Evolutionary conservation across 2,888 invertebrate species (phyloP), one percentile per base, ranked within the genome.

Genomic region (Meteorus colon): DNA sequence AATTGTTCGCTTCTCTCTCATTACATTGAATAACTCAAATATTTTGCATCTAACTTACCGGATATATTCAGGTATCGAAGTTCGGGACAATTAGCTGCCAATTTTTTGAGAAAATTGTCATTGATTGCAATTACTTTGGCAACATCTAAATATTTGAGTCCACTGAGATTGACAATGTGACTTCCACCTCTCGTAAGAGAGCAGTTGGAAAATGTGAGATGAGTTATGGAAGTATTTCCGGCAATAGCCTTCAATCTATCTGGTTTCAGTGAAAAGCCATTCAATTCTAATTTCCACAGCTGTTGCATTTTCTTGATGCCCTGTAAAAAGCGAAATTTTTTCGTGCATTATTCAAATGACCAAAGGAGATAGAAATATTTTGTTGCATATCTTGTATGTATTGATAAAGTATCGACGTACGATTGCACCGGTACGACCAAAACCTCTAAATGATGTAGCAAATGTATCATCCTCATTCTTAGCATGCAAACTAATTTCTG

Each of bases 91-190:
- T 41, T 41, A 2, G 12, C 12, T 41, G 41, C 8, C 8, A 41
- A 41, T 41, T 41, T 12, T 12, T 41, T 3, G 12, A 41, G 41
- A 12, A 41, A 41, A 12, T 10, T 41, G 8, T 41, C 41, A 2
- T 12, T 27, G 14, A 69, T 34, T 34, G 62, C 68, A 3, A 29
- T 5, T 6, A 63, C 68, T 12, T 48, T 51, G 31, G 59, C 16
- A 59, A 74, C 63, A 60, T 74, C 34, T n/a, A 74, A 48, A 16
- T 63, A 29, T 16, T 74, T 48, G 4, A 74, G 24, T 3, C 62
- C 60, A 4, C 10, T 24, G 1, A 69, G n/a, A 24, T 14, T 16
- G 0, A 8, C 4, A 12, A 73, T 24, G 1, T 63, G 6, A 6
- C 19, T 16, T 1, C 19, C 5, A n/a, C 31, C 27, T 16, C 29